Base-by-base conservation (phyloP, 2,113 vertebrate genomes). In the Erpornis zantholeuca region DNA sequence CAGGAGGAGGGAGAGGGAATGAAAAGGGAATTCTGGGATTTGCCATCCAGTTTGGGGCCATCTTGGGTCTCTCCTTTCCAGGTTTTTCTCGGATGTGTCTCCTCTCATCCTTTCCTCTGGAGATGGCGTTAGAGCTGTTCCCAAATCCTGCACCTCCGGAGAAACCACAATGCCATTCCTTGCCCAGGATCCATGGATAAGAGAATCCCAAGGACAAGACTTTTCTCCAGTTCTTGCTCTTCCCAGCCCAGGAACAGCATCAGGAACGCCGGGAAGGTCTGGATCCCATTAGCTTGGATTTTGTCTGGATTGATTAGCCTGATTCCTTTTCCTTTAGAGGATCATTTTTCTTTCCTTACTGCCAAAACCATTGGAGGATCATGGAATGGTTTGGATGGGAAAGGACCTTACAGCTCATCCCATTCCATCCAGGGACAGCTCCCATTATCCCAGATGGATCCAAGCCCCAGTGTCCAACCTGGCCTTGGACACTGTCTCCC, bases 131-230 rank as follows among this genome's bases (percentile, higher is more conserved):
- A 17, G 29, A 33, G 22, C 15, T 57, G 21, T 35, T 81, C n/a
- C n/a, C n/a, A 35, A 60, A 45, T 45, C 44, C 65, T 7, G 7
- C 14, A 27, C 11, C 63, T 66, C 44, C 0, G 0, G 38, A 66
- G 47, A n/a, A 95, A 54, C 20, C 59, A 45, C 60, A 21, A 0
- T 14, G n/a, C 10, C 60, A 10, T 22, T n/a, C 15, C 52, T 56
- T 59, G 52, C 40, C n/a, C 35, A 16, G 6, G 0, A 1, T 54
- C 88, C 49, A 18, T 1, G 5, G 25, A 70, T 0, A 2, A 9
- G 33, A 25, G 15, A 15, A 71, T 61, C 81, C 59, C 49, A 18
- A 36, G 9, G 71, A 25, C 0, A 0, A 71, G 28, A 22, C 6
- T 57, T 64, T 52, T 33, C 44, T 60, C 65, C 42, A 20, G 7